A percentile compares a stretch with the other conserved stretches of the same genome.
These are phyloP conservation scores for Antedon mediterranea DNA, from an alignment of 53 echinoderm and acorn worm genomes.

Conservation along the genomic window DNA sequence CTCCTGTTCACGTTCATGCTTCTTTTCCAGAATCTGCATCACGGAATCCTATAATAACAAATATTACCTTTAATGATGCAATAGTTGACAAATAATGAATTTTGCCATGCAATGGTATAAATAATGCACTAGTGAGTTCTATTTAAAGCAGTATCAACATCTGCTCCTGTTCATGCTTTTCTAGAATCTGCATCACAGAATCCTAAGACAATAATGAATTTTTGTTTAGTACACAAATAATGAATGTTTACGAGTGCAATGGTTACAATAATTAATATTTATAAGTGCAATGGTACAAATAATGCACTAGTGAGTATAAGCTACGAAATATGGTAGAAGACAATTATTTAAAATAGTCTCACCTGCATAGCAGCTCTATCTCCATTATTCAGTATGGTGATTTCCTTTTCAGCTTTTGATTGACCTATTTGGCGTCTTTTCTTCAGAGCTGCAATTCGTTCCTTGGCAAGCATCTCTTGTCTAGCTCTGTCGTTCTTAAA, in stretches of 20 bases:
- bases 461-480: constrained; percentile 57
- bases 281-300: too few relatives aligned
- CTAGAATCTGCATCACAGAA: constrained; percentile 69
- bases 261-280: too few relatives aligned
- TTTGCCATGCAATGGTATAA: too few relatives aligned
- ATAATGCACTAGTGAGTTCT: too few relatives aligned
- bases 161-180: constrained; percentile 57
- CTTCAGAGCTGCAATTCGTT: constrained; percentile 53
- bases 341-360: neutral
- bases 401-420: constrained; percentile 41
- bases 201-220: constrained; percentile 30
- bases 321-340: neutral
- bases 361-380: constrained; percentile 91
- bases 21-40: constrained; percentile 64
- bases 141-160: constrained; percentile 42
- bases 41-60: constrained; percentile 57
- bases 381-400: constrained; percentile 45
- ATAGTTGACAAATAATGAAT: too few relatives aligned
- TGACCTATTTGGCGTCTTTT: constrained; percentile 19
- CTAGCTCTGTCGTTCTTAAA: constrained; percentile 68
- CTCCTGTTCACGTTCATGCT: constrained; percentile 52
- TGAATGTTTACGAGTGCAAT: too few relatives aligned
- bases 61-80: too few relatives aligned
- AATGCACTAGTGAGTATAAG: too few relatives aligned
- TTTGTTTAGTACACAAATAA: too few relatives aligned